Base-by-base conservation (phyloP, 1,140 invertebrate genomes). In the Batillaria attramentaria region DNA sequence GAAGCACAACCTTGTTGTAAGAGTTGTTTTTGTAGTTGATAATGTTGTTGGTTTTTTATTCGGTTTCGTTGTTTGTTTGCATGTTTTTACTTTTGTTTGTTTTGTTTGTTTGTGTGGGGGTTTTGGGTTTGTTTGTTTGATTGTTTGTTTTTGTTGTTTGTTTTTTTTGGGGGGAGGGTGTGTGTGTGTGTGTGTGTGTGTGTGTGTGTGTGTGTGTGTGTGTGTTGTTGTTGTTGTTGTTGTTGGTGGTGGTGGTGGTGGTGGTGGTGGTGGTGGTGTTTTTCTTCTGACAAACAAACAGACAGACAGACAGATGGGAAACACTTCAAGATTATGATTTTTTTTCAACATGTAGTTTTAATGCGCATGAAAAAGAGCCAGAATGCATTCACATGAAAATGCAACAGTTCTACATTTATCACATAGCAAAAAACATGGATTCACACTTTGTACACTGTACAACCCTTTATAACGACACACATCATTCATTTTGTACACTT, bases 391-490 rank as follows among this genome's bases (percentile, higher is more conserved):
- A n/a, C 31, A n/a, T 60, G 5, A 24, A n/a, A 13, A 65, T 6
- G 6, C 1, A 10, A 35, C 62, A 65, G 28, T 33, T 2, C 37
- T 31, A 65, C 31, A 35, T 65, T 65, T 65, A 8, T 65, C 54
- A 35, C 70, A 72, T n/a, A 60, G 62, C 54, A 60, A 41, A n/a
- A n/a, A 16, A 75, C 50, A 75, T 62, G 54, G 73, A 75, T 65
- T 75, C 73, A 75, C 73, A 42, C 54, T 75, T 35, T 75, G 73
- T 65, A 75, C 73, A 75, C 35, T 41, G 33, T 46, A 70, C 42
- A 70, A 3, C 0, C 31, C 24, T 31, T 66, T 24, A 28, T 46
- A 33, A 69, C 43, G 5, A 70, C 50, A 31, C 33, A 70, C 68
- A 70, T 20, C 43, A 70, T 46, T 70, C 68, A 70, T 46, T 20